A percentile compares a stretch with the other conserved stretches of the same genome.
These are phyloP conservation scores for Burhinus bistriatus DNA, from an alignment of 2,113 vertebrate species.

Conservation along the genomic window DNA sequence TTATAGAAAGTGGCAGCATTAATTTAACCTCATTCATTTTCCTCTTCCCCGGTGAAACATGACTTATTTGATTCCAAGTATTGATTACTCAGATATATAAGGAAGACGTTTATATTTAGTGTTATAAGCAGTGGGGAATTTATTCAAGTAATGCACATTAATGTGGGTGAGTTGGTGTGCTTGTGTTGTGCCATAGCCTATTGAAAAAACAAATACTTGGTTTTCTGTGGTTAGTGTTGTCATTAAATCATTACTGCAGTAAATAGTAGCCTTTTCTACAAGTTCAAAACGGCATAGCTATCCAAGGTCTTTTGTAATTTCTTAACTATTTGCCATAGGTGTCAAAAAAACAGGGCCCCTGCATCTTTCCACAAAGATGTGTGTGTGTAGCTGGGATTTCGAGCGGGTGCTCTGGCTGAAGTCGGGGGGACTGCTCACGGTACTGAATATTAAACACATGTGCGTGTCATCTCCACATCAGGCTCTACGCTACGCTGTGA, in stretches of 20 bases:
- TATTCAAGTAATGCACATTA: background rate
- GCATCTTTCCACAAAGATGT: background rate
- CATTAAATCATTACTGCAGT: background rate
- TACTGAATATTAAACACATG: background rate
- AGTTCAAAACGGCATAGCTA: background rate
- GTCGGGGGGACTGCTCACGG: rapidly evolving
- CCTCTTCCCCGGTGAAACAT: background rate
- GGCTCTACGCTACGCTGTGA: rapidly evolving
- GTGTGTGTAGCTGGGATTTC: background rate
- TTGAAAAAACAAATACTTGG: background rate
- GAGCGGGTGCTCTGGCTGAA: rapidly evolving
- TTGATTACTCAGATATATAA: conserved; percentile 4
- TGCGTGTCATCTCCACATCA: background rate
- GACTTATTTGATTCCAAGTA: background rate
- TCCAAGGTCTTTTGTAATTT: background rate
- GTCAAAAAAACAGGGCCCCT: background rate
- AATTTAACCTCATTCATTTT: conserved; percentile 47
- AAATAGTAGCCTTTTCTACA: background rate
- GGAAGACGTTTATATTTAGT: background rate
- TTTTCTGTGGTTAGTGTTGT: background rate
- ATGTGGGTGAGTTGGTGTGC: background rate
- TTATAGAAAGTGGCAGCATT: conserved; percentile 39
- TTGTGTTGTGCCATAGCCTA: background rate
- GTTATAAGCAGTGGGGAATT: background rate
- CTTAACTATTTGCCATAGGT: background rate